Evolutionary conservation across 2,113 vertebrate species (phyloP).

Genomic region (Pollimyrus isidori): DNA sequence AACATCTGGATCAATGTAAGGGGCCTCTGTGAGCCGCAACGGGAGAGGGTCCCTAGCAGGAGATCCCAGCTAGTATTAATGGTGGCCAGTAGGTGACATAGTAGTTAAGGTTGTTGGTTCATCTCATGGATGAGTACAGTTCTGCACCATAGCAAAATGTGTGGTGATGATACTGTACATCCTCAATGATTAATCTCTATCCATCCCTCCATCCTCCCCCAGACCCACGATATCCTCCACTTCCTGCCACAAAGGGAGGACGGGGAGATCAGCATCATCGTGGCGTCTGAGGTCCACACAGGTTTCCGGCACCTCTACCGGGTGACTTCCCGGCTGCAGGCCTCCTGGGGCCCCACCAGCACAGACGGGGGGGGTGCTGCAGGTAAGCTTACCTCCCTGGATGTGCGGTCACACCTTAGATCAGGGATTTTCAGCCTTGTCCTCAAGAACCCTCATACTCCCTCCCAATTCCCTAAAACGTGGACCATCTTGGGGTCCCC

Average conservation of each 20-base stretch:
- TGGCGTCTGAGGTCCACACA: constrained; percentile 66
- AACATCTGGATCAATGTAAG: constrained; percentile 74
- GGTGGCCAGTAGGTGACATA: neutral
- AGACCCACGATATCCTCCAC: constrained; percentile 76
- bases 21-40: constrained; percentile 18
- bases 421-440: neutral
- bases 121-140: neutral
- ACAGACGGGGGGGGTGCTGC: constrained; percentile 46
- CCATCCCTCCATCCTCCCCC: constrained; percentile 38
- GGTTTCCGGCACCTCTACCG: constrained; percentile 73
- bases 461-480: neutral
- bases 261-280: constrained; percentile 63
- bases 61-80: neutral
- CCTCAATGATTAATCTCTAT: neutral
- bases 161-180: neutral
- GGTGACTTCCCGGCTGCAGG: constrained; percentile 53
- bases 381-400: constrained; percentile 41
- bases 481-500: neutral
- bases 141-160: neutral
- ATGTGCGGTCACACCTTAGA: neutral
- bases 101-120: neutral
- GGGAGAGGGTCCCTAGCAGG: neutral
- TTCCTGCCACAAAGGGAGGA: constrained; percentile 61
- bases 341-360: constrained; percentile 51
- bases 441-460: neutral